phyloP scores from a whole-genome alignment of 35 echinoderm and acorn worm genomes.

The Hemicentrotus pulcherrimus region DNA sequence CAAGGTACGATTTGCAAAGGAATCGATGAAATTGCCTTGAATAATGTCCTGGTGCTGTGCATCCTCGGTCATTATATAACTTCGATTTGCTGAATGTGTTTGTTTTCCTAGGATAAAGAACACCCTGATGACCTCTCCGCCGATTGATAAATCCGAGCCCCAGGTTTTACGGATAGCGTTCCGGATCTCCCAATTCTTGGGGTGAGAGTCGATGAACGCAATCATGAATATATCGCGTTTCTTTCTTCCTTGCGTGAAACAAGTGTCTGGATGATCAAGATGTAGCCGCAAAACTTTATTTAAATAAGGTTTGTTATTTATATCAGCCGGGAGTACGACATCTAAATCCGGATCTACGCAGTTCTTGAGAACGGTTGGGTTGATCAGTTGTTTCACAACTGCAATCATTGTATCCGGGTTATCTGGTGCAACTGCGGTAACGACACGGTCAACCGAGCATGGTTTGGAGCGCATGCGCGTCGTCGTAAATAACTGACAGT shows the following conservation, averaged over 20 bases:
- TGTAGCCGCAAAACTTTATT: conserved; percentile 28
- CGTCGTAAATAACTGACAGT: background rate
- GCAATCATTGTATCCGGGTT: background rate
- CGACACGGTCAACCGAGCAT: background rate
- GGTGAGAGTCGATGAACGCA: conserved; percentile 35
- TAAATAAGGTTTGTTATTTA: conserved; percentile 51
- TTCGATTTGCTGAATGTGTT: background rate
- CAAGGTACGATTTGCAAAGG: conserved; percentile 54
- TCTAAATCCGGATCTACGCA: conserved; percentile 59
- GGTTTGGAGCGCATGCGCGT: background rate
- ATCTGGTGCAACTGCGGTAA: conserved; percentile 4
- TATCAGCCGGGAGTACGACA: conserved; percentile 39
- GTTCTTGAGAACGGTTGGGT: background rate
- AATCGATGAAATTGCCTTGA: conserved; percentile 63
- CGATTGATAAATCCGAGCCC: background rate
- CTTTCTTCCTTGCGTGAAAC: background rate
- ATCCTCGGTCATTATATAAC: conserved; percentile 25
- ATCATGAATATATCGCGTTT: conserved; percentile 36
- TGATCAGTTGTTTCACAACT: background rate
- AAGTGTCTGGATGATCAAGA: conserved; percentile 47
- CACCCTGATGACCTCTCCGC: conserved; percentile 22
- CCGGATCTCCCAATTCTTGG: conserved; percentile 10
- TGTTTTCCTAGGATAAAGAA: conserved; percentile 55
- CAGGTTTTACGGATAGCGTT: conserved; percentile 61
- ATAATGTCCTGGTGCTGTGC: conserved; percentile 60